Evolutionary conservation across 1,140 invertebrate species (phyloP).

Genomic region (Cydia pomonella): DNA sequence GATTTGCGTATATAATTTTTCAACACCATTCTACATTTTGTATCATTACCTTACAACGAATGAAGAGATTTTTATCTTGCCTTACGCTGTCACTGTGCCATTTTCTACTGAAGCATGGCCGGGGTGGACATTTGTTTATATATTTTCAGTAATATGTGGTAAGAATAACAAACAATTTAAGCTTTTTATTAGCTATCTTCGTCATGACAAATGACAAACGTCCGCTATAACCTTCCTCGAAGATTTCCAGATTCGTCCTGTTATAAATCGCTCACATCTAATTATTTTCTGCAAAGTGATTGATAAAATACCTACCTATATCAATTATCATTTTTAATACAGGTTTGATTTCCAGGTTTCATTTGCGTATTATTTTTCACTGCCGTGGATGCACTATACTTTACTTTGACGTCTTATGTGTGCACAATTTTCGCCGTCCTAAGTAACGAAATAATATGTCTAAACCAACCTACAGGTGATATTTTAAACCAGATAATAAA

Average conservation of each 20-base stretch:
- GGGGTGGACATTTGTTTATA: conserved; percentile 51
- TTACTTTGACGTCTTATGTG: conserved; percentile 55
- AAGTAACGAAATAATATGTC: conserved; percentile 43
- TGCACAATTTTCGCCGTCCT: conserved; percentile 56
- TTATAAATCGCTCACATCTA: not conserved
- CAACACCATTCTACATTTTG: conserved; percentile 47
- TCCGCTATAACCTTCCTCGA: no score
- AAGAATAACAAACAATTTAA: conserved; percentile 35
- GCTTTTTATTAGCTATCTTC: not conserved
- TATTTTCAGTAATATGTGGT: conserved; percentile 55
- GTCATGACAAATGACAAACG: no score
- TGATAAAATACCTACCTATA: not conserved
- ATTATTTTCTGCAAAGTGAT: not conserved
- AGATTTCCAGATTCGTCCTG: no score
- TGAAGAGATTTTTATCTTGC: conserved; percentile 48
- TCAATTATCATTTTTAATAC: no score
- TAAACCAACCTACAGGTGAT: conserved; percentile 38
- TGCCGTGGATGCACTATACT: conserved; percentile 58
- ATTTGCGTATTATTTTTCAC: conserved; percentile 56
- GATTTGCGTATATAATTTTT: conserved; percentile 64
- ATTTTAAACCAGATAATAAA: conserved; percentile 47
- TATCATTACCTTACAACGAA: conserved; percentile 49
- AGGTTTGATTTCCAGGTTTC: conserved; percentile 48
- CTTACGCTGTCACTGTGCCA: conserved; percentile 55
- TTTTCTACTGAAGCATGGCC: conserved; percentile 52